Evolutionary conservation across 2,113 vertebrate species (phyloP).

Genomic region (Regulus satrapa): DNA sequence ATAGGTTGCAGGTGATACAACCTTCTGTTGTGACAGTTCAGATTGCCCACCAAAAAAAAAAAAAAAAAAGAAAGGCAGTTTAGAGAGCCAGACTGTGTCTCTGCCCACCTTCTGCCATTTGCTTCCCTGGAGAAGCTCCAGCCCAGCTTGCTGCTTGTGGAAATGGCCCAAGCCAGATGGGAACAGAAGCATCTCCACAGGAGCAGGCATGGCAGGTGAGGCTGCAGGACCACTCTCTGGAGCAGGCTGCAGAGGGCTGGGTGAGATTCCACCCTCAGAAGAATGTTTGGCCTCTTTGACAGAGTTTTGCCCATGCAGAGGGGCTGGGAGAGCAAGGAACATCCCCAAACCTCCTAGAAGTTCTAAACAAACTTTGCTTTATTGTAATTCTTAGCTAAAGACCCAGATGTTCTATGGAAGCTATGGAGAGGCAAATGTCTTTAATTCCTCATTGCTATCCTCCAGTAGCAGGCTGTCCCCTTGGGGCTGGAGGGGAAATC

Average conservation of each 20-base stretch:
- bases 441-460: not conserved
- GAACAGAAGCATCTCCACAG: accelerated
- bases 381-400: not conserved
- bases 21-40: not conserved
- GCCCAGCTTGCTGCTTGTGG: not conserved
- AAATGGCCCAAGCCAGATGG: not conserved
- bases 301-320: accelerated
- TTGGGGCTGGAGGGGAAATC: not conserved
- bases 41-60: not conserved
- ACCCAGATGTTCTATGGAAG: not conserved
- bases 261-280: not conserved
- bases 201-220: not conserved
- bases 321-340: not conserved
- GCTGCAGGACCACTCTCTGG: not conserved
- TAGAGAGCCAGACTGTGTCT: not conserved
- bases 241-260: not conserved
- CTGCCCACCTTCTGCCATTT: not conserved
- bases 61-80: no score
- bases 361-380: not conserved
- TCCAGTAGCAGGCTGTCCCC: not conserved
- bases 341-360: not conserved
- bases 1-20: not conserved
- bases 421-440: not conserved
- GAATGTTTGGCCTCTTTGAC: not conserved
- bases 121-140: not conserved